Conservation (phyloP, 2,888 invertebrate species). For the Pseudanteris insignis region DNA sequence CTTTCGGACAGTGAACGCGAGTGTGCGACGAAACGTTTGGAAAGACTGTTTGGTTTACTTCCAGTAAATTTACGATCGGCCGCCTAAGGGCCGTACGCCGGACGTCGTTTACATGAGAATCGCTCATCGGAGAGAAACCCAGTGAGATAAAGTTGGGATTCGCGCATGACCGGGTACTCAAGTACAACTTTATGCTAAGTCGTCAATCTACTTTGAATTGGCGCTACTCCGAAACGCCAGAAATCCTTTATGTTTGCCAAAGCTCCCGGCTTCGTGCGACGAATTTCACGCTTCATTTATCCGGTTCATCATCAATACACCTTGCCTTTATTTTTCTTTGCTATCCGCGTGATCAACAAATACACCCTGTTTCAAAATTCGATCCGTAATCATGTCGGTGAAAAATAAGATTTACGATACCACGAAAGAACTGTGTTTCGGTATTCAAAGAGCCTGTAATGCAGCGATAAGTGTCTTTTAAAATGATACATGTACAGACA, state of each 20-base stretch:
- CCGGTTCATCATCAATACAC: conserved; percentile 7
- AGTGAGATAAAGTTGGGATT: conserved; percentile 56
- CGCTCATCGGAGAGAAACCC: conserved; percentile 58
- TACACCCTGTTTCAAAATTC: too few species aligned
- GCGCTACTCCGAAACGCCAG: conserved; percentile 4
- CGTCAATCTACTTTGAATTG: conserved; percentile 46
- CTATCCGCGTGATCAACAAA: too few species aligned
- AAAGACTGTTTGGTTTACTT: conserved; percentile 34
- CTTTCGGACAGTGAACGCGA: conserved; percentile 10
- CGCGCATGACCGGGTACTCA: conserved; percentile 39
- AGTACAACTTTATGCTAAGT: conserved; percentile 49
- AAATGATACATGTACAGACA: too few species aligned
- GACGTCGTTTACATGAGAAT: conserved; percentile 62
- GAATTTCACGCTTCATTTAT: conserved; percentile 31
- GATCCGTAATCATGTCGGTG: too few species aligned
- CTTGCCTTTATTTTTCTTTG: too few species aligned
- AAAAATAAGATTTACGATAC: too few species aligned
- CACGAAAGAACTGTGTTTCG: too few species aligned
- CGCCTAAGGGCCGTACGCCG: conserved; percentile 59
- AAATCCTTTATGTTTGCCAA: conserved; percentile 13
- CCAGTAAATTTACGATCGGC: conserved; percentile 57
- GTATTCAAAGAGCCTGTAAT: too few species aligned
- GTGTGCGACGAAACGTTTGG: conserved; percentile 13
- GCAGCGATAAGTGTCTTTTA: too few species aligned
- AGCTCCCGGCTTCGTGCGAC: conserved; percentile 15